Percentiles rank a stretch among this genome's conserved stretches.
Evolutionary conservation across 2,888 invertebrate species (phyloP).

Genomic region (Heliconius aoede): DNA sequence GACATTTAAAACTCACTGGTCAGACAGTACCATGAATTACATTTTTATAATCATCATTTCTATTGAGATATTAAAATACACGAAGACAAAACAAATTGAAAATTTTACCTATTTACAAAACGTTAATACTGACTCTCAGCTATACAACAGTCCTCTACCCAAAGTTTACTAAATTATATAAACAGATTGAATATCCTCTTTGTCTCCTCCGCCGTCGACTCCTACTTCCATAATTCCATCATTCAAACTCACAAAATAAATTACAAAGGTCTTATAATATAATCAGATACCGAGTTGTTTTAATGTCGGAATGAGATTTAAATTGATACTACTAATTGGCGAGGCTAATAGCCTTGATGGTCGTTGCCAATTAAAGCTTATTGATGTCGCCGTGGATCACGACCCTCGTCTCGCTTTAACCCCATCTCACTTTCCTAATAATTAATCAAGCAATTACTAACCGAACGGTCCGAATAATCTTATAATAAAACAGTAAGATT

Average conservation of each 20-base stretch:
- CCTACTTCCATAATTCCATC: conserved; percentile 43
- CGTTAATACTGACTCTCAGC: conserved; percentile 3
- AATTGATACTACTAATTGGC: conserved; percentile 75
- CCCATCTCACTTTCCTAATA: conserved; percentile 76
- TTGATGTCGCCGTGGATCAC: conserved; percentile 78
- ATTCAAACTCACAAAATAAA: conserved; percentile 39
- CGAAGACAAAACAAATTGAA: not conserved
- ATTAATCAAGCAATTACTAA: conserved; percentile 81
- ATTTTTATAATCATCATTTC: not conserved
- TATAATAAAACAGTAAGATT: conserved; percentile 45
- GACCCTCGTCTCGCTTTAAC: conserved; percentile 80
- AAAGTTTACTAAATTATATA: conserved; percentile 28
- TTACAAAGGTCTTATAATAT: conserved; percentile 44
- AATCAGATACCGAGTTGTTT: conserved; percentile 45
- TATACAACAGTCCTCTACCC: conserved; percentile 5
- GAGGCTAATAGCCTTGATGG: conserved; percentile 75
- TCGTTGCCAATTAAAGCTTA: conserved; percentile 78
- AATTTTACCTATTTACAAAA: conserved; percentile 6
- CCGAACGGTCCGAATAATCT: conserved; percentile 61
- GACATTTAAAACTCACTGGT: no score
- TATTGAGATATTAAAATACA: not conserved
- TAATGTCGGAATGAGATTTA: conserved; percentile 49
- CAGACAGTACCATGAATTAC: no score
- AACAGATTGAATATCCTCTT: conserved; percentile 36
- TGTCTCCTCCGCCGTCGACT: conserved; percentile 37